Evolutionary conservation across 2,888 invertebrate genomes (phyloP).

Genomic region (Cerastis leucographa): DNA sequence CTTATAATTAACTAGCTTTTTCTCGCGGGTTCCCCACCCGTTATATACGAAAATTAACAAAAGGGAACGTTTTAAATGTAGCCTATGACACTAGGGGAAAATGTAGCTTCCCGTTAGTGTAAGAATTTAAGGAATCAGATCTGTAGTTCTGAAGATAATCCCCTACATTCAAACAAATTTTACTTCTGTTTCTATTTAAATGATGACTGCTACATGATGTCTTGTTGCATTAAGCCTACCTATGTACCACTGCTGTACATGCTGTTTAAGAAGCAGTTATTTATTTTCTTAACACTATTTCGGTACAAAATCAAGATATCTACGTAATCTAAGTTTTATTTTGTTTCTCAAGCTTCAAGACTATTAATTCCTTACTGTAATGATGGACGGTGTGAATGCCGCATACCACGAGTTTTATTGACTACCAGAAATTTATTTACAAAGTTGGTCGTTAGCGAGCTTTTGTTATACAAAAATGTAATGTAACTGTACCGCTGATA

Average conservation of each 20-base stretch:
- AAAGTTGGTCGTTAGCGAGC: conserved; percentile 67
- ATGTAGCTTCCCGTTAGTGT: no score
- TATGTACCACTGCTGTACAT: not conserved
- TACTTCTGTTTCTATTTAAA: no score
- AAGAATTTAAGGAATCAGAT: no score
- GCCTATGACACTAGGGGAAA: no score
- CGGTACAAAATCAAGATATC: conserved; percentile 3
- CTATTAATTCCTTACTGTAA: conserved; percentile 41
- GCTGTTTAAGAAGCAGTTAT: not conserved
- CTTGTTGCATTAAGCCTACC: no score
- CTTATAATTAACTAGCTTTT: not conserved
- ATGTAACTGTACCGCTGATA: conserved; percentile 73
- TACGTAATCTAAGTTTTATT: conserved; percentile 30
- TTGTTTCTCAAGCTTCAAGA: conserved; percentile 41
- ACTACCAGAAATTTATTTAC: conserved; percentile 73
- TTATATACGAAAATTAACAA: no score
- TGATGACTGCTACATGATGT: not conserved
- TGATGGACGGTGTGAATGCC: conserved; percentile 67
- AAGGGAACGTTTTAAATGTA: no score
- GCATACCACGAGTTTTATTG: conserved; percentile 70
- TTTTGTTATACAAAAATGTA: conserved; percentile 80
- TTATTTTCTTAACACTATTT: conserved; percentile 1
- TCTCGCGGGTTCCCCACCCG: no score
- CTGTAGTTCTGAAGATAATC: no score
- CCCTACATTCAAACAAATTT: no score